Evolutionary conservation across 2,888 invertebrate genomes (phyloP), one percentile per base, ranked within the genome.

Genomic region (Mythimna ferrago): DNA sequence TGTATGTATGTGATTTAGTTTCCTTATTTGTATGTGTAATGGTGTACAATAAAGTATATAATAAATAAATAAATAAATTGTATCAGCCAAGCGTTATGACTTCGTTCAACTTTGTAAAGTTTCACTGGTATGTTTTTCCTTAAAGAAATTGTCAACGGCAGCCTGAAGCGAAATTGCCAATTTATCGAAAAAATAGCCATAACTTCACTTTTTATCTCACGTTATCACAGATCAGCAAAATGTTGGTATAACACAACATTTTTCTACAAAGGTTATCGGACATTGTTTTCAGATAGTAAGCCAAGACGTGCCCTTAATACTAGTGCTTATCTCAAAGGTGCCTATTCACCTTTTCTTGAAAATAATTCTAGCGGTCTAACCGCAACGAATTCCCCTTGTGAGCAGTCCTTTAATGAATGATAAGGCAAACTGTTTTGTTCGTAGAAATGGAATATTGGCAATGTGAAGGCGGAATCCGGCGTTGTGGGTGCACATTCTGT

Each of bases 361-460:
- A 77, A 66, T 56, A 63, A 76, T 64, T 63, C 38, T 72, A 82
- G 56, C 44, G 2, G 68, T 58, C 76, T 60, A 58, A 62, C 35
- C 41, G 38, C 67, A 57, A 62, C 41, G 16, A 66, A 68, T 78
- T 72, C 78, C 62, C 57, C 62, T 56, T 58, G 71, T 58, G 82
- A 72, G 60, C 51, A 63, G 51, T 69, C 16, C 11, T 69, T 44
- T 56, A 79, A 68, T 80, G 56, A 80, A 80, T 82, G 73, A 78
- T 78, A 78, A 78, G 68, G 58, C 78, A 66, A 78, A 73, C 21
- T 63, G 62, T 66, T 63, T 77, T 78, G 62, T 51, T 63, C 57
- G 56, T 35, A 56, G 26, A 77, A 72, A 78, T 78, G 10, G 58
- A 64, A 69, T 73, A 69, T 68, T 62, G 82, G 73, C 32, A 11